These are phyloP conservation scores for Sinosuthora webbiana DNA, from an alignment of 2,113 vertebrate genomes.

Conservation along the genomic window DNA sequence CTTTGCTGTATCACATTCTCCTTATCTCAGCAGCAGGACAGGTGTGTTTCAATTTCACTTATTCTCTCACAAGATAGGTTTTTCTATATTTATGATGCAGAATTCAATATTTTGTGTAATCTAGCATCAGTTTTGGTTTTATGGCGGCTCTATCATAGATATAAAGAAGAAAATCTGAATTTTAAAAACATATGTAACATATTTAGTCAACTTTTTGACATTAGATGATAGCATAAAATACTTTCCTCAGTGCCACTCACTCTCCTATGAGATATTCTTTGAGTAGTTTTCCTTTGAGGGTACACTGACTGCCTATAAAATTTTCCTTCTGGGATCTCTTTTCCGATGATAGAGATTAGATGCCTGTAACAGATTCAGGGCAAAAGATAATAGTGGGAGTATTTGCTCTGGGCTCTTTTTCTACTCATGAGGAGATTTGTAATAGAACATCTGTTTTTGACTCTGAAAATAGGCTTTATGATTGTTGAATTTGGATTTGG, in stretches of 20 bases:
- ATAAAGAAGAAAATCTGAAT: not conserved
- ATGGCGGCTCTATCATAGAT: not conserved
- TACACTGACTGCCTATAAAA: not conserved
- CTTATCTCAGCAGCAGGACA: not conserved
- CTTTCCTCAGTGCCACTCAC: not conserved
- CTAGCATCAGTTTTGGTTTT: not conserved
- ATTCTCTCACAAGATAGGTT: not conserved
- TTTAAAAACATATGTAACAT: not conserved
- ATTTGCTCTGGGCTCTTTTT: not conserved
- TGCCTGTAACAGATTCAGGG: not conserved
- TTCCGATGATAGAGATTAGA: not conserved
- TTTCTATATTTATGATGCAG: not conserved
- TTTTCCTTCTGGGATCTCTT: not conserved
- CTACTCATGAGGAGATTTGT: not conserved
- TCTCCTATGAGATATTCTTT: not conserved
- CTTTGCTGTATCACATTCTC: not conserved
- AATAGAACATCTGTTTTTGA: not conserved
- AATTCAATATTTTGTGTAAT: not conserved
- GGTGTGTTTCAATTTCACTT: not conserved
- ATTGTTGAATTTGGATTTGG: not conserved
- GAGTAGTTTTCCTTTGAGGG: not conserved
- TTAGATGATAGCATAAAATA: not conserved
- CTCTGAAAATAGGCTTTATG: not conserved
- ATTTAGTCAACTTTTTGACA: not conserved
- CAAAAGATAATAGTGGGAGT: not conserved